Percentiles rank a stretch among this genome's conserved stretches.
These are phyloP conservation scores for Drosophila yooni DNA, from an alignment of 2,888 invertebrate species.

Conservation along the genomic window DNA sequence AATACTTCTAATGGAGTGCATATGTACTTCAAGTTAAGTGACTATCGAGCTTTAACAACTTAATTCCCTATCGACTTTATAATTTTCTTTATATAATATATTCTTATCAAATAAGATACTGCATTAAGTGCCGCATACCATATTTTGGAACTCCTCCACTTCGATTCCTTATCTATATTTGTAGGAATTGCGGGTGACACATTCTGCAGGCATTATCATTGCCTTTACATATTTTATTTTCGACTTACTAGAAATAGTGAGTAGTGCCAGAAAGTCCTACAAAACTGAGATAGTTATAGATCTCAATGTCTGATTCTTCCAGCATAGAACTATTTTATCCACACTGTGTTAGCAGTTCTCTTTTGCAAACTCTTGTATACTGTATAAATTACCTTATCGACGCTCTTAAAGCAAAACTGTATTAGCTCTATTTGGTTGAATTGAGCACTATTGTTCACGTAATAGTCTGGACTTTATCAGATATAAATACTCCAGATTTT, in stretches of 20 bases:
- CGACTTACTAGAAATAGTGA: not conserved
- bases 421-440: not conserved
- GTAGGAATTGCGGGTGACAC: not conserved
- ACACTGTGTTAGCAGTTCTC: not conserved
- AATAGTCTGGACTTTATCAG: not conserved
- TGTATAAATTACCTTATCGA: not conserved
- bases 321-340: not conserved
- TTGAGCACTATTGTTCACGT: not conserved
- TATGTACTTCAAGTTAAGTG: conserved; percentile 2
- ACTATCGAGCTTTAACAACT: not conserved
- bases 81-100: not conserved
- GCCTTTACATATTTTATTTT: not conserved
- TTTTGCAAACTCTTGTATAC: not conserved
- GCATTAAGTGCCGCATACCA: not conserved
- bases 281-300: not conserved
- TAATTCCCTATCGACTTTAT: not conserved
- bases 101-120: not conserved
- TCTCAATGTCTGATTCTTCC: not conserved
- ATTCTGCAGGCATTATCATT: not conserved
- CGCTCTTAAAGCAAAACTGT: no score
- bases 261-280: not conserved
- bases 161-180: not conserved
- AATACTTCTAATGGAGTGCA: conserved; percentile 5
- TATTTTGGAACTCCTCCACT: not conserved
- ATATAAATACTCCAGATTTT: not conserved